A percentile compares a stretch with the other conserved stretches of the same genome.
These are phyloP conservation scores for Neodiprion fabricii DNA, from an alignment of 1,140 invertebrate species.

Conservation along the genomic window DNA sequence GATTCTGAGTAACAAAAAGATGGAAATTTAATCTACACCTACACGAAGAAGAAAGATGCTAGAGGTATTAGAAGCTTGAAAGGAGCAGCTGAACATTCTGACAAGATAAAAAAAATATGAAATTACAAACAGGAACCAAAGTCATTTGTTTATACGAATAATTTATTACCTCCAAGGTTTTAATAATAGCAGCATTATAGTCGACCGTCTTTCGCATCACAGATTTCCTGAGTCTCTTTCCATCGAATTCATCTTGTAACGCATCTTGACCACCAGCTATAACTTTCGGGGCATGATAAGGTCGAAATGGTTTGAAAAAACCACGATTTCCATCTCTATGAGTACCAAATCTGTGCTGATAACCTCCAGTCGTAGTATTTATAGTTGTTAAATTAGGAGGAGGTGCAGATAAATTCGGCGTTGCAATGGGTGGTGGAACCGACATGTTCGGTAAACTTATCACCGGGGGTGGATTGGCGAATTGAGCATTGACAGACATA, in stretches of 20 bases:
- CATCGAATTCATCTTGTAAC: slow-evolving; percentile 88
- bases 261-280: slow-evolving; percentile 52
- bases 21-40: not conserved
- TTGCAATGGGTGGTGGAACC: slow-evolving; percentile 51
- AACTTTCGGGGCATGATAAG: slow-evolving; percentile 59
- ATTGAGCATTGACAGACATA: slow-evolving; percentile 54
- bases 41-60: not conserved
- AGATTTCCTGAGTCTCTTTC: slow-evolving; percentile 93
- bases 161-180: slow-evolving; percentile 79
- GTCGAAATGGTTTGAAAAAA: slow-evolving; percentile 60
- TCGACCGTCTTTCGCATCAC: slow-evolving; percentile 98
- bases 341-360: slow-evolving; percentile 54
- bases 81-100: too few relatives aligned
- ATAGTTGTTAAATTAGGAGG: slow-evolving; percentile 57
- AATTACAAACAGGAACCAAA: too few relatives aligned
- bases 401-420: slow-evolving; percentile 57
- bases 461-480: slow-evolving; percentile 52
- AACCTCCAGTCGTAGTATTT: slow-evolving; percentile 49
- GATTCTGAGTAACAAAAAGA: slow-evolving; percentile 67
- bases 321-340: slow-evolving; percentile 52
- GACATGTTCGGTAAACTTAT: slow-evolving; percentile 60
- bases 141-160: slow-evolving; percentile 3
- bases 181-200: slow-evolving; percentile 96
- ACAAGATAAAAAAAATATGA: slow-evolving; percentile 7
- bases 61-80: too few relatives aligned